phyloP scores from a whole-genome alignment of 2,888 invertebrate genomes.

The Zygaena filipendulae region DNA sequence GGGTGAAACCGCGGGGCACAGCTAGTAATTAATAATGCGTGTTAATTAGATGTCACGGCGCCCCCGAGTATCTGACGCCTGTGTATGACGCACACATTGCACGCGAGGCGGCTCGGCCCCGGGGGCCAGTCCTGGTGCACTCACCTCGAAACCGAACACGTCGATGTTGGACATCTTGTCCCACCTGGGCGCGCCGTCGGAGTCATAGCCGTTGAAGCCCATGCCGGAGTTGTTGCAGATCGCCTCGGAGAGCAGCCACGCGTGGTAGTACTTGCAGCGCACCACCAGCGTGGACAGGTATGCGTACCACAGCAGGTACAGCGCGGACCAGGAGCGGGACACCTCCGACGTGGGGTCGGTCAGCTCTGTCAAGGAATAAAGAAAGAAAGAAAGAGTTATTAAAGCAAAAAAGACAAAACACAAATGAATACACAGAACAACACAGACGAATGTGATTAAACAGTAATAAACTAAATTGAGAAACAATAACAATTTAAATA shows the following conservation, averaged over 20 bases:
- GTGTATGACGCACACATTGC: too few relatives aligned
- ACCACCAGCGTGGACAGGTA: slow-evolving; percentile 84
- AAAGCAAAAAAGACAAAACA: too few relatives aligned
- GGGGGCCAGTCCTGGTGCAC: too few relatives aligned
- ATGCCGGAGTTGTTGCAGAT: slow-evolving; percentile 96
- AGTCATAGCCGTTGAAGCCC: slow-evolving; percentile 87
- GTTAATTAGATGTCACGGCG: too few relatives aligned
- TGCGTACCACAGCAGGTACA: slow-evolving; percentile 70
- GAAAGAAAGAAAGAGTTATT: too few relatives aligned
- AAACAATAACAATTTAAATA: too few relatives aligned
- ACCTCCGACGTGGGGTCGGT: slow-evolving; percentile 54
- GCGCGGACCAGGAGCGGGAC: slow-evolving; percentile 54
- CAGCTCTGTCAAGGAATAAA: slow-evolving; percentile 39
- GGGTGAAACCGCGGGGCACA: too few relatives aligned
- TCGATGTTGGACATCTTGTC: slow-evolving; percentile 93
- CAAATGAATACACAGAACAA: too few relatives aligned
- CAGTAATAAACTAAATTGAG: background rate
- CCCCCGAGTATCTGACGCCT: too few relatives aligned
- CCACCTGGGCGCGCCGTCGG: slow-evolving; percentile 84
- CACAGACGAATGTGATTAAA: too few relatives aligned
- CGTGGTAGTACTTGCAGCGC: slow-evolving; percentile 95
- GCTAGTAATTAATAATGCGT: too few relatives aligned
- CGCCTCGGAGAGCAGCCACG: slow-evolving; percentile 96
- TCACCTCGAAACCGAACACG: slow-evolving; percentile 88
- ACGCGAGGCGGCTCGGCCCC: too few relatives aligned